Evolutionary conservation across 1,140 invertebrate genomes (phyloP), one percentile per base, ranked within the genome.

Genomic region (Ladona fulva): DNA sequence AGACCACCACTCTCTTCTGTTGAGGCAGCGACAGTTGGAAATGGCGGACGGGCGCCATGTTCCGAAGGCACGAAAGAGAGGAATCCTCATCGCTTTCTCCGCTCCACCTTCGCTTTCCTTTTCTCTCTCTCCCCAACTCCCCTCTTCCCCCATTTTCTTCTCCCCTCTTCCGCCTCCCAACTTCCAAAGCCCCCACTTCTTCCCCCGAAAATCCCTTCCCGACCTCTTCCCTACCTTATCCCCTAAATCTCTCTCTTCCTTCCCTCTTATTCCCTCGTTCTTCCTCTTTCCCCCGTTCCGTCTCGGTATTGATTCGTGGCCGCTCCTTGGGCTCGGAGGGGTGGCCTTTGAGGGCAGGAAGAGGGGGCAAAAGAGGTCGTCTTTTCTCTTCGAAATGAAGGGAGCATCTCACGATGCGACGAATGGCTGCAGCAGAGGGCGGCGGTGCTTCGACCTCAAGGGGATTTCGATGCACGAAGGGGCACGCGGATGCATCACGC

Each of bases 81-180:
- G 81, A 84, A 85, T 84, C 85, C 84, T 83, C 84, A 85, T 84
- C 84, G 84, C 83, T 83, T 81, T 81, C 82, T 83, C 82, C 81
- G 82, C 84, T 84, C 85, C 84, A 84, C 85, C 84, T 83, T 84
- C 84, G 84, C 14, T 12, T 12, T 12, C 52, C 52, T 6, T 22
- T 22, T 66, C 14, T 12, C 52, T 66, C 52, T 66, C 52, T 66
- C 12, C 52, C n/a, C 16, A 66, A 22, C 3, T 1, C n/a, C 52
- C 52, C 44, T 52, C 44, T 19, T 10, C 44, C 19, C 44, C 44
- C 10, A 19, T 19, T 19, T 52, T 19, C 44, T 52, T 52, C 44
- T 52, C n/a, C 52, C 12, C 52, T 6, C 52, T 1, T 6, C 52
- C 52, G 14, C n/a, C n/a, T 66, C 52, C 16, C 52, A 11, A 11